Conservation (phyloP, 2,797 vertebrate genomes). For the Pangasius krempfi region DNA sequence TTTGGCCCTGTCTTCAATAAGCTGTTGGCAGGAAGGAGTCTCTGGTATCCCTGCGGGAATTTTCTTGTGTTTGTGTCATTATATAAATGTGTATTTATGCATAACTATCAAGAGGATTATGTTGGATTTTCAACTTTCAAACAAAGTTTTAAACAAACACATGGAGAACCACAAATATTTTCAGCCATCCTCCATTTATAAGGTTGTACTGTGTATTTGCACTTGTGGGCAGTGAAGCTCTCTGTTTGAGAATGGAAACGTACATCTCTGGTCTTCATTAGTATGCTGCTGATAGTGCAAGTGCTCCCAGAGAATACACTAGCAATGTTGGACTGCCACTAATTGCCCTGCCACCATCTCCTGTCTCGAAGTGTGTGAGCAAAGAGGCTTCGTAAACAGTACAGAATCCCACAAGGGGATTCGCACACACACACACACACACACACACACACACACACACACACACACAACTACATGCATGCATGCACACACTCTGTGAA, state of each 20-base stretch:
- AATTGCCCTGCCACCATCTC: constrained; percentile 61
- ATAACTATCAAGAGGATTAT: not conserved
- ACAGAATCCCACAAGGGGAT: constrained; percentile 51
- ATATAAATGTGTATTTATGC: not conserved
- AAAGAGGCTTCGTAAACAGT: constrained; percentile 51
- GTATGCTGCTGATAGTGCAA: constrained; percentile 56
- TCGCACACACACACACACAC: not conserved
- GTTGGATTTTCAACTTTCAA: constrained; percentile 17
- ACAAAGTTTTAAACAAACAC: not conserved
- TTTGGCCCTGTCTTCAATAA: constrained; percentile 29
- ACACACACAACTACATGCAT: too few relatives aligned
- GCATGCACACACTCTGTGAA: not conserved
- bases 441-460: not conserved
- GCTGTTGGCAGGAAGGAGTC: constrained; percentile 16
- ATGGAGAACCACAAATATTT: not conserved
- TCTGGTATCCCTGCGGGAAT: not conserved
- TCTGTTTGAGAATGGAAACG: constrained; percentile 39
- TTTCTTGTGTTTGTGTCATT: not conserved
- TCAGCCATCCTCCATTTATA: not conserved
- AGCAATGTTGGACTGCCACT: constrained; percentile 58
- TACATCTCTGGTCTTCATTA: constrained; percentile 54
- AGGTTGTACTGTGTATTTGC: constrained; percentile 20
- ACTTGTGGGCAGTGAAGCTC: constrained; percentile 20
- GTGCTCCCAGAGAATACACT: constrained; percentile 43
- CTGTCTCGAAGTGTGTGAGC: constrained; percentile 54